Conservation (phyloP, 2,888 invertebrate species). For the Thelaira solivaga region DNA sequence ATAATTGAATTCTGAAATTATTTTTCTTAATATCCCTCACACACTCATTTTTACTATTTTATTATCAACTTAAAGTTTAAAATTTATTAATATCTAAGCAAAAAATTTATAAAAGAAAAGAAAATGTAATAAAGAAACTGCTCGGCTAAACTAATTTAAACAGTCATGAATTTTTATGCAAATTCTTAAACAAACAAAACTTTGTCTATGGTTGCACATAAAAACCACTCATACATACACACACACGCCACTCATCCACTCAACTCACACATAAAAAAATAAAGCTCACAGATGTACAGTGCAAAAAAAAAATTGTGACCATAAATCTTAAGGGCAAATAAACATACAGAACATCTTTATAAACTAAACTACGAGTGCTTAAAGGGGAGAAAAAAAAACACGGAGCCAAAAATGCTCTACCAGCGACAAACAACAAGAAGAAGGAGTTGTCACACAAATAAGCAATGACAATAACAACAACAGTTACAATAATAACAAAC, state of each 20-base stretch:
- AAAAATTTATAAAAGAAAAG: too few relatives aligned
- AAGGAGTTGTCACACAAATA: background rate
- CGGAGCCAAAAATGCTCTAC: background rate
- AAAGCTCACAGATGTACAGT: background rate
- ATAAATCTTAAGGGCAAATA: slow-evolving; percentile 53
- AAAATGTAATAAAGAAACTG: slow-evolving; percentile 26
- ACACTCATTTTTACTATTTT: slow-evolving; percentile 34
- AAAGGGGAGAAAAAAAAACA: background rate
- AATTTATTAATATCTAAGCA: slow-evolving; percentile 60
- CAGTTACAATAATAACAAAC: background rate
- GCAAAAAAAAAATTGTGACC: slow-evolving; percentile 34
- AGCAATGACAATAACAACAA: background rate
- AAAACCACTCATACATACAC: background rate
- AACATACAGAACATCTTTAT: slow-evolving; percentile 13
- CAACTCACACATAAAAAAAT: too few relatives aligned
- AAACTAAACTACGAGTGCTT: too few relatives aligned
- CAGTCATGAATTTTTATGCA: slow-evolving; percentile 75
- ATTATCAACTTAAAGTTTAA: slow-evolving; percentile 58
- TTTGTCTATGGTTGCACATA: slow-evolving; percentile 28
- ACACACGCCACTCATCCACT: background rate
- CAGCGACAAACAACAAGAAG: background rate
- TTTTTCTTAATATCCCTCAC: slow-evolving; percentile 14
- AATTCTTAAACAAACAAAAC: slow-evolving; percentile 67
- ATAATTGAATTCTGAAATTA: slow-evolving; percentile 58
- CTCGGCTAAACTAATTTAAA: slow-evolving; percentile 64